These are phyloP conservation scores for Eubasilissa splendida DNA, from an alignment of 2,888 invertebrate species.

Conservation along the genomic window DNA sequence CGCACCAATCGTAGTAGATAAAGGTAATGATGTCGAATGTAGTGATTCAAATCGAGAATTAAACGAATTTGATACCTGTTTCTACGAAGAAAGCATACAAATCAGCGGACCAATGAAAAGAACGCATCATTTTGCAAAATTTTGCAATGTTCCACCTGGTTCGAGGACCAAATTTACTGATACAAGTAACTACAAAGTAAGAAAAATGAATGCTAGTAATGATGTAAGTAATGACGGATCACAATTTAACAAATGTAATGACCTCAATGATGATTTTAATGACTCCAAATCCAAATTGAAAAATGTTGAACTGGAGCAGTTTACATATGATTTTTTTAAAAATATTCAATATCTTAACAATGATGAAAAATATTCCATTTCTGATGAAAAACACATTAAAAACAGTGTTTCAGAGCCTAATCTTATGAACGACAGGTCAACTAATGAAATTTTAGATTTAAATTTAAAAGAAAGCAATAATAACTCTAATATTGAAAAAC, in stretches of 20 bases:
- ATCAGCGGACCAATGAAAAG: too few relatives aligned
- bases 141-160: too few relatives aligned
- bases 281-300: too few relatives aligned
- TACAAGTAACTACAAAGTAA: not conserved
- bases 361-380: not conserved
- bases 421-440: not conserved
- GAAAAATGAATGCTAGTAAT: constrained; percentile 11
- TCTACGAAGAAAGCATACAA: too few relatives aligned
- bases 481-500: not conserved
- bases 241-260: constrained; percentile 17
- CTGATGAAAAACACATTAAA: not conserved
- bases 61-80: too few relatives aligned
- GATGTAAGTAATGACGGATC: constrained; percentile 13
- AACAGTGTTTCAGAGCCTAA: not conserved
- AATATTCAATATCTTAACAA: constrained; percentile 18
- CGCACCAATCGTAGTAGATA: too few relatives aligned
- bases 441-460: not conserved
- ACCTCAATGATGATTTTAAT: constrained; percentile 22
- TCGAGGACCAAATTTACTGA: too few relatives aligned
- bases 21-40: too few relatives aligned
- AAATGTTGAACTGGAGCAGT: constrained; percentile 8
- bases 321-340: constrained; percentile 27
- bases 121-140: too few relatives aligned
- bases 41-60: too few relatives aligned
- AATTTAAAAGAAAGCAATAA: too few relatives aligned